These are phyloP conservation scores for Drosophila pseudotalamancana DNA, from an alignment of 2,888 invertebrate genomes.

Conservation along the genomic window DNA sequence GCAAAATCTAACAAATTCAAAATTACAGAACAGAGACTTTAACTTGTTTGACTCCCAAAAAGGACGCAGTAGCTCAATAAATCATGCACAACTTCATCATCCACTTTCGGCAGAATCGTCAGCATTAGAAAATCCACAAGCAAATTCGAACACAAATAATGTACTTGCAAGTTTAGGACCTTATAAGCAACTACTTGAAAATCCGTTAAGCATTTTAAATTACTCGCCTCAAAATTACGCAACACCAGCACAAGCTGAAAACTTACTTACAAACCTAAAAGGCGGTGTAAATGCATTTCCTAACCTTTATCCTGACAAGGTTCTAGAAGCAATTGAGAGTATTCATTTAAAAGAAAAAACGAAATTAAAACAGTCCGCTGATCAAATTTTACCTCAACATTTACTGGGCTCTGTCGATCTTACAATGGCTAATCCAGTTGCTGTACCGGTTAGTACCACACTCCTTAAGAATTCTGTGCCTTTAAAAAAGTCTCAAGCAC, in stretches of 20 bases:
- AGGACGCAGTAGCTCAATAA: slow-evolving; percentile 17
- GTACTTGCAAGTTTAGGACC: slow-evolving; percentile 35
- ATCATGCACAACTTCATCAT: slow-evolving; percentile 27
- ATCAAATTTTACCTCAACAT: slow-evolving; percentile 20
- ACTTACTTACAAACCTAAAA: slow-evolving; percentile 20
- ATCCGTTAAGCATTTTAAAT: slow-evolving; percentile 43
- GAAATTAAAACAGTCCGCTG: slow-evolving; percentile 7
- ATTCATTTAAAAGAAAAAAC: slow-evolving; percentile 26
- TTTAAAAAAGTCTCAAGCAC: slow-evolving; percentile 9
- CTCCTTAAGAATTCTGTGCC: slow-evolving; percentile 2
- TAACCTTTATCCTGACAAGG: slow-evolving; percentile 18
- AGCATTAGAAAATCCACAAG: slow-evolving; percentile 4
- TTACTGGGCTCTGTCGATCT: slow-evolving; percentile 34
- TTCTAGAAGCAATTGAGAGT: slow-evolving; percentile 22
- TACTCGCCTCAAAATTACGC: slow-evolving; percentile 35
- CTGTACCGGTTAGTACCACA: background rate
- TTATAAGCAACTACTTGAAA: slow-evolving; percentile 54
- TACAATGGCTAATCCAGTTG: slow-evolving; percentile 15
- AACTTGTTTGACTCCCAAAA: slow-evolving; percentile 41
- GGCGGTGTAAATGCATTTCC: slow-evolving; percentile 6
- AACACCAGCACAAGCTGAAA: slow-evolving; percentile 15
- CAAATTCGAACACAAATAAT: slow-evolving; percentile 27
- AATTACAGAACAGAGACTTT: slow-evolving; percentile 34
- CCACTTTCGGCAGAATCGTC: slow-evolving; percentile 19
- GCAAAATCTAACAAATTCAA: slow-evolving; percentile 23